A percentile compares a stretch with the other conserved stretches of the same genome.
Conservation (phyloP, 2,797 vertebrate species). For the Sebastes matsubarae region DNA sequence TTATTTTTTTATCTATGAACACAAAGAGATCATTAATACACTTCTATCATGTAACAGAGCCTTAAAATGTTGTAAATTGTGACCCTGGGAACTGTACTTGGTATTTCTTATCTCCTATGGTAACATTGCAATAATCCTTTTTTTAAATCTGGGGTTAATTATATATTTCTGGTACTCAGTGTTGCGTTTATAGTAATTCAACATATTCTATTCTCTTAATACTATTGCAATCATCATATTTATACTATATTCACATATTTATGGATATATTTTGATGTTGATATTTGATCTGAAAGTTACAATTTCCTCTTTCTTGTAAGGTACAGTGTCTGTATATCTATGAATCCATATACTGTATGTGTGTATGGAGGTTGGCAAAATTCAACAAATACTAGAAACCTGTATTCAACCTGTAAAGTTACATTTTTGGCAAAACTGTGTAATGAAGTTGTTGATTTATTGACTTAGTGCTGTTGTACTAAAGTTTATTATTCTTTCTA, state of each 20-base stretch:
- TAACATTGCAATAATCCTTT: background rate
- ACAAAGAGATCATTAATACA: background rate
- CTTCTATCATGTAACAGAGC: background rate
- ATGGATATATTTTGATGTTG: background rate
- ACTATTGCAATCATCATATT: background rate
- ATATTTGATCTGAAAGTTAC: background rate
- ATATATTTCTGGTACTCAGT: background rate
- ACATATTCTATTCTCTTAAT: background rate
- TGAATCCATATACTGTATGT: background rate
- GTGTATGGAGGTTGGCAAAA: background rate
- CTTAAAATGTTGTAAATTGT: background rate
- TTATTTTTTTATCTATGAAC: conserved; percentile 3
- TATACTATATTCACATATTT: background rate
- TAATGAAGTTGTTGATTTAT: background rate
- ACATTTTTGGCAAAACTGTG: background rate
- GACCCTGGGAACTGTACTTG: background rate
- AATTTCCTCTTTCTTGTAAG: background rate
- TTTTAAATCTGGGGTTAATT: background rate
- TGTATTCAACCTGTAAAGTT: background rate
- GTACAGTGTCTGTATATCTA: background rate
- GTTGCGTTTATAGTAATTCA: background rate
- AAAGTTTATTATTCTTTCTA: background rate
- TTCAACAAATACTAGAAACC: background rate
- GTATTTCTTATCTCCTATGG: background rate
- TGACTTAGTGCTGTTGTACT: background rate